These are phyloP conservation scores for Papilio machaon DNA, from an alignment of 1,140 invertebrate genomes.

Conservation along the genomic window DNA sequence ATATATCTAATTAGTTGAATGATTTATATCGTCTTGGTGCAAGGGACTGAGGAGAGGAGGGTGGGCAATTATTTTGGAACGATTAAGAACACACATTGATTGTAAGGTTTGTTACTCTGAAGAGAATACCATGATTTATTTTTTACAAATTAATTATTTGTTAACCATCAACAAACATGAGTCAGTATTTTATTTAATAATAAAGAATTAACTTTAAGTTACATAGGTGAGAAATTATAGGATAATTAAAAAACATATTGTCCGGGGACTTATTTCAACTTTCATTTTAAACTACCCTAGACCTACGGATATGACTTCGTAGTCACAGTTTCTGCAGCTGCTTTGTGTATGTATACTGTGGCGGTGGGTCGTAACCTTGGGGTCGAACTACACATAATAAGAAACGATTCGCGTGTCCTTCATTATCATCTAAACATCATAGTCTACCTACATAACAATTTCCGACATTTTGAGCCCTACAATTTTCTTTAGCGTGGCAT, in stretches of 20 bases:
- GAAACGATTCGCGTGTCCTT: not conserved
- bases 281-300: not conserved
- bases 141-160: not conserved
- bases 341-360: too few species aligned
- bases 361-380: constrained; percentile 26
- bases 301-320: too few species aligned
- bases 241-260: not conserved
- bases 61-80: constrained; percentile 56
- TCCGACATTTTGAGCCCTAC: constrained; percentile 40
- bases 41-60: constrained; percentile 41
- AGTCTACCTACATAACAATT: constrained; percentile 46
- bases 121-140: constrained; percentile 13
- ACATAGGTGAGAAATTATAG: not conserved
- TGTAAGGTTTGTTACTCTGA: constrained; percentile 42
- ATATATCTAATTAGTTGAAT: constrained; percentile 63
- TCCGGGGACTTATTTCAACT: not conserved
- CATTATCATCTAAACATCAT: constrained; percentile 26
- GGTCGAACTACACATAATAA: too few species aligned
- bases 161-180: not conserved
- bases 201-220: not conserved
- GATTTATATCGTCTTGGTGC: constrained; percentile 56
- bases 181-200: not conserved
- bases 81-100: constrained; percentile 56
- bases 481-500: constrained; percentile 53
- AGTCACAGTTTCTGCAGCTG: too few species aligned